These are phyloP conservation scores for Anhinga anhinga DNA, from an alignment of 2,113 vertebrate species.

Conservation along the genomic window DNA sequence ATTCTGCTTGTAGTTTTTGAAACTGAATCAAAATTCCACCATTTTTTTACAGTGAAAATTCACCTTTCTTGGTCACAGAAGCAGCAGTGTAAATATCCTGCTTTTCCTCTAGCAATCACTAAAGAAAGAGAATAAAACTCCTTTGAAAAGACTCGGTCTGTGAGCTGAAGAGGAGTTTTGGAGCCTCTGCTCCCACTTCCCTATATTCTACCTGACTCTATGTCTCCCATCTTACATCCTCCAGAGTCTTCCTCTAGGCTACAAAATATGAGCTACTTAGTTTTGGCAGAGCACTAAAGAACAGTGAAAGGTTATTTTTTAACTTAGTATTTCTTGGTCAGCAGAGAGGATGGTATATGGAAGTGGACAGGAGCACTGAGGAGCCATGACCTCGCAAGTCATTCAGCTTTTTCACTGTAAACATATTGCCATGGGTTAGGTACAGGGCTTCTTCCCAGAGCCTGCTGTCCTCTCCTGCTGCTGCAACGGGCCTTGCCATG, in stretches of 20 bases:
- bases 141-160: neutral
- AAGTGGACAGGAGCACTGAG: neutral
- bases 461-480: neutral
- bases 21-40: neutral
- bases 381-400: neutral
- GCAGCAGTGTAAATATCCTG: neutral
- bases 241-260: neutral
- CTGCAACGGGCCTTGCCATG: neutral
- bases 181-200: neutral
- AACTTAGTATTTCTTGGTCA: neutral
- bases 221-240: neutral
- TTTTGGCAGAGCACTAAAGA: neutral
- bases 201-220: neutral
- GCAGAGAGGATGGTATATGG: neutral
- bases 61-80: neutral
- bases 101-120: neutral
- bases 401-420: neutral
- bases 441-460: neutral
- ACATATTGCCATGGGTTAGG: neutral
- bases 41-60: neutral
- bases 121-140: neutral
- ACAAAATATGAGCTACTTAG: neutral
- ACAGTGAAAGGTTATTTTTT: neutral
- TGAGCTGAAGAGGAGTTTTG: neutral
- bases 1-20: neutral